A percentile compares a stretch with the other conserved stretches of the same genome.
phyloP scores from a whole-genome alignment of 1,140 invertebrate species.

The Neodiprion fabricii region DNA sequence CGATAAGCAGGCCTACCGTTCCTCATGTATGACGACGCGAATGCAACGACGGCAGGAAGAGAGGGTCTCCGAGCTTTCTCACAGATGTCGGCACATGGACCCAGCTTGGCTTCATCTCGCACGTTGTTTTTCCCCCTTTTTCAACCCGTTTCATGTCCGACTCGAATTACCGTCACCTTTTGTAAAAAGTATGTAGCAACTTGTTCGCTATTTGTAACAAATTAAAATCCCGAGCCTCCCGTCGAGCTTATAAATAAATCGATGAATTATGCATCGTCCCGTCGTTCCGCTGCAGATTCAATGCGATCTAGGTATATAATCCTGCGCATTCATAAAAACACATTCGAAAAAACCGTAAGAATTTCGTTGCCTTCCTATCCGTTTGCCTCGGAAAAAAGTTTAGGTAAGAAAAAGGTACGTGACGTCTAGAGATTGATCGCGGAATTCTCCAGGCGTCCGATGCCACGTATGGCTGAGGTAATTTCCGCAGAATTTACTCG shows the following conservation, averaged over 20 bases:
- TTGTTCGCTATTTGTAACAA: not conserved
- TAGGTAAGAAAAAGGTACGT: no score
- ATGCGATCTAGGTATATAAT: no score
- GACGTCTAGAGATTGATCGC: no score
- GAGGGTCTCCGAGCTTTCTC: conserved; percentile 46
- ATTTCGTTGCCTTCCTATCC: no score
- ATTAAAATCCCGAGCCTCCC: not conserved
- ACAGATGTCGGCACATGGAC: conserved; percentile 59
- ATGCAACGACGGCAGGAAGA: conserved; percentile 17
- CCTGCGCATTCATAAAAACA: no score
- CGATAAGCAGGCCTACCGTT: conserved; percentile 47
- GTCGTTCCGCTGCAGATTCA: no score
- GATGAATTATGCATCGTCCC: not conserved
- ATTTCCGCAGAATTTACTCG: no score
- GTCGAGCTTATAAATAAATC: not conserved
- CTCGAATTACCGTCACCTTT: not conserved
- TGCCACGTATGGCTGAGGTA: not conserved
- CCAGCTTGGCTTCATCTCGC: not conserved
- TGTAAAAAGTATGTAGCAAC: not conserved
- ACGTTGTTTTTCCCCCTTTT: conserved; percentile 5
- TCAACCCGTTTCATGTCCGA: not conserved
- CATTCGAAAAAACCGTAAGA: no score
- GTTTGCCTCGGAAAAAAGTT: no score
- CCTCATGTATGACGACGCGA: conserved; percentile 11
- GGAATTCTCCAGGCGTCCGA: no score